Conservation (phyloP, 2,797 vertebrate genomes). For the Lagorchestes hirsutus region DNA sequence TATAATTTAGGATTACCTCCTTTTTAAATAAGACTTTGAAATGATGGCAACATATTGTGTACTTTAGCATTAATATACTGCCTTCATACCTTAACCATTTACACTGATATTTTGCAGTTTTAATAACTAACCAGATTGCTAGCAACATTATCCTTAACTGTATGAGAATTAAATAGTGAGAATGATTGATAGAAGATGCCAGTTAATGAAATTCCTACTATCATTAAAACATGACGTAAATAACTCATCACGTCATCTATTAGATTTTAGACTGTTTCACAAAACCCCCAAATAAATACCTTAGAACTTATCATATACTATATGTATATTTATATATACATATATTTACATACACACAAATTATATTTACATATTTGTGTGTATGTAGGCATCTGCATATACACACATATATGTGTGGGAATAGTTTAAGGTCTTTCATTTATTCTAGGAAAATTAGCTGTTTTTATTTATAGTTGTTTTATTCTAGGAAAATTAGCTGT, state of each 20-base stretch:
- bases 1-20: conserved; percentile 56
- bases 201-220: conserved; percentile 10
- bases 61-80: conserved; percentile 43
- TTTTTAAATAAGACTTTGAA: conserved; percentile 58
- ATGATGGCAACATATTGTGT: conserved; percentile 20
- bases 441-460: conserved; percentile 62
- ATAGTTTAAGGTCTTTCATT: conserved; percentile 67
- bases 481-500: conserved; percentile 64
- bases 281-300: conserved; percentile 56
- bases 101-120: conserved; percentile 30
- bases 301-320: not conserved
- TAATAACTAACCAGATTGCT: not conserved
- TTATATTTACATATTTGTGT: no score
- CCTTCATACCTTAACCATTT: conserved; percentile 50
- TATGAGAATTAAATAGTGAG: conserved; percentile 29
- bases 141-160: conserved; percentile 12
- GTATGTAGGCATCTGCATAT: no score
- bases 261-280: conserved; percentile 67
- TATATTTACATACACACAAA: no score
- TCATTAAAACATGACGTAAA: conserved; percentile 52
- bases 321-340: not conserved
- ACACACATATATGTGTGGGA: no score
- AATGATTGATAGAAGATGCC: conserved; percentile 50
- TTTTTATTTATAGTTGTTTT: conserved; percentile 68
- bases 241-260: conserved; percentile 56